Evolutionary conservation across 1,140 invertebrate species (phyloP).

Genomic region (Ips nitidus): DNA sequence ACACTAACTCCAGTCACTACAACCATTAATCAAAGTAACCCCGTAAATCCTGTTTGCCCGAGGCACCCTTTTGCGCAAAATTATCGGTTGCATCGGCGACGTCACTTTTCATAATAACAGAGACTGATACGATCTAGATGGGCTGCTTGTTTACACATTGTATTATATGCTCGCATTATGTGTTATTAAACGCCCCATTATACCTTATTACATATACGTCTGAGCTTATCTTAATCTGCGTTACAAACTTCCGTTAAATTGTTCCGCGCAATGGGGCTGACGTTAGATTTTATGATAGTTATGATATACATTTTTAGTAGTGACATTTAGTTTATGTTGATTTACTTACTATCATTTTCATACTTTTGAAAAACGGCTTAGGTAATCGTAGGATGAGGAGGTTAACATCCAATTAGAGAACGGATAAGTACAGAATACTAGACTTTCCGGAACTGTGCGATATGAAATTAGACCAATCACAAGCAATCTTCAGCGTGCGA

Average conservation of each 20-base stretch:
- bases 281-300: neutral
- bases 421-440: no score
- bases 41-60: slow-evolving; percentile 25
- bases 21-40: slow-evolving; percentile 23
- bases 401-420: no score
- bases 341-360: no score
- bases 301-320: no score
- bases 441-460: no score
- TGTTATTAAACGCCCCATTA: slow-evolving; percentile 33
- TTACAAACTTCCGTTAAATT: slow-evolving; percentile 26
- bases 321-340: no score
- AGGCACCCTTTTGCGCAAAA: slow-evolving; percentile 30
- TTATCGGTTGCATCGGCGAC: slow-evolving; percentile 21
- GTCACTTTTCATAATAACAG: slow-evolving; percentile 27
- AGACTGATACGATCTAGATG: slow-evolving; percentile 25
- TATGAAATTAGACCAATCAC: no score
- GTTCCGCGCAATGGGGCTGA: neutral
- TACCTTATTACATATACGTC: slow-evolving; percentile 26
- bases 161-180: slow-evolving; percentile 34
- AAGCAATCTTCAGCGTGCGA: no score
- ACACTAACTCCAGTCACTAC: slow-evolving; percentile 3
- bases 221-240: slow-evolving; percentile 32
- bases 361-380: no score
- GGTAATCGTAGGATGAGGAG: no score
- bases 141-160: slow-evolving; percentile 34